Percentiles rank a stretch among this genome's conserved stretches.
phyloP scores from a whole-genome alignment of 2,888 invertebrate genomes.

The Bibio marci region DNA sequence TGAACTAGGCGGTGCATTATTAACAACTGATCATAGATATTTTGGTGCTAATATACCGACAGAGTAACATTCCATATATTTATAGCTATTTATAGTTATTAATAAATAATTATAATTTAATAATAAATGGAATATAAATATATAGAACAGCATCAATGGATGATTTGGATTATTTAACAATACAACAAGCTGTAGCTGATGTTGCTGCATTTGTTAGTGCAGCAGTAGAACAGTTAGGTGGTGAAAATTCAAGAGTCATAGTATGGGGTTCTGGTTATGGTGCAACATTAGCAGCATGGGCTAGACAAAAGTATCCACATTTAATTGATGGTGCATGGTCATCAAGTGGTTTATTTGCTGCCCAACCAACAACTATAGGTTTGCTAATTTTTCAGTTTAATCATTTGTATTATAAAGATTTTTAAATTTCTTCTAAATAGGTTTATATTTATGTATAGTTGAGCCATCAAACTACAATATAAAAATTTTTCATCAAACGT shows the following conservation, averaged over 20 bases:
- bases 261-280: slow-evolving; percentile 6
- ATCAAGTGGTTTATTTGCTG: slow-evolving; percentile 1
- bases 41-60: background rate
- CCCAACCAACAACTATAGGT: background rate
- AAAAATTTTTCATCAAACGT: too few species aligned
- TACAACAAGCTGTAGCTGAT: slow-evolving; percentile 6
- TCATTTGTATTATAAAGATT: too few species aligned
- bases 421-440: too few species aligned
- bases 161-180: slow-evolving; percentile 3
- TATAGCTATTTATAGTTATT: background rate
- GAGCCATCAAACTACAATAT: too few species aligned
- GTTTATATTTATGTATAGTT: background rate
- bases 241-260: slow-evolving; percentile 2
- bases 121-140: background rate
- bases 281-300: slow-evolving; percentile 4
- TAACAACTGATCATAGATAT: background rate
- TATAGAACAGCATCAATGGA: slow-evolving; percentile 1
- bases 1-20: background rate
- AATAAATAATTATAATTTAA: background rate
- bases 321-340: slow-evolving; percentile 7
- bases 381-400: too few species aligned
- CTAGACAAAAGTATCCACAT: slow-evolving; percentile 6
- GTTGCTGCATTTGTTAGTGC: slow-evolving; percentile 2
- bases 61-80: background rate
- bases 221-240: background rate